These are phyloP conservation scores for Dicrostonyx torquatus DNA, from an alignment of 2,797 vertebrate species.

Conservation along the genomic window DNA sequence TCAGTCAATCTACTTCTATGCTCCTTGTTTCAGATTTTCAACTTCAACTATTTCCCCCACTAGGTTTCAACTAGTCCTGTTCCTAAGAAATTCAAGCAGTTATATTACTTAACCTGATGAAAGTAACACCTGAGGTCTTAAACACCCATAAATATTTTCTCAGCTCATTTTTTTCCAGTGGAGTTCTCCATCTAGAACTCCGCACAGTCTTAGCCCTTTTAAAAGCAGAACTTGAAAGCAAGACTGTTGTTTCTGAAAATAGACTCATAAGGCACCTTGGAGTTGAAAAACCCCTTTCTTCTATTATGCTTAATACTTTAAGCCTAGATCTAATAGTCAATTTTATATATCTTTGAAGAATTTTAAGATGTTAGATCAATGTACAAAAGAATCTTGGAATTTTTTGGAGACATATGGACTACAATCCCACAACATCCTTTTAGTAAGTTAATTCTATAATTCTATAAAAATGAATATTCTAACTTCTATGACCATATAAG, in stretches of 20 bases:
- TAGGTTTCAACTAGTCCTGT: neutral
- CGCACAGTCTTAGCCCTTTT: neutral
- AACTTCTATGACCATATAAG: neutral
- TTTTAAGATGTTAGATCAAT: neutral
- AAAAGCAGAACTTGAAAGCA: slow-evolving; percentile 47
- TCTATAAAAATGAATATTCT: neutral
- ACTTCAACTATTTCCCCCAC: neutral
- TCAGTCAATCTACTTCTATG: neutral
- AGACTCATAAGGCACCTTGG: neutral
- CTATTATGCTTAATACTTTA: slow-evolving; percentile 33
- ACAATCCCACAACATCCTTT: neutral
- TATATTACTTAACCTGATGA: slow-evolving; percentile 24
- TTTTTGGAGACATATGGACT: neutral
- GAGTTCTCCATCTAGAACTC: neutral
- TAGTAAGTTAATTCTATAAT: neutral
- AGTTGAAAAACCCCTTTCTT: neutral
- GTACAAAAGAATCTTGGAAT: neutral
- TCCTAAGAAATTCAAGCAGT: neutral
- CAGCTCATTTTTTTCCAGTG: neutral
- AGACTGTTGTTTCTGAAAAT: slow-evolving; percentile 12
- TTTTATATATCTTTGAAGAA: slow-evolving; percentile 27
- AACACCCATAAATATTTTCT: neutral
- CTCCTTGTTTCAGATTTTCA: neutral
- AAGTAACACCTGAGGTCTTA: neutral
- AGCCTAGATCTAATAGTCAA: neutral